phyloP scores from a whole-genome alignment of 37 sponge, comb jelly and placozoan genomes.

The Theonella swinhoei region DNA sequence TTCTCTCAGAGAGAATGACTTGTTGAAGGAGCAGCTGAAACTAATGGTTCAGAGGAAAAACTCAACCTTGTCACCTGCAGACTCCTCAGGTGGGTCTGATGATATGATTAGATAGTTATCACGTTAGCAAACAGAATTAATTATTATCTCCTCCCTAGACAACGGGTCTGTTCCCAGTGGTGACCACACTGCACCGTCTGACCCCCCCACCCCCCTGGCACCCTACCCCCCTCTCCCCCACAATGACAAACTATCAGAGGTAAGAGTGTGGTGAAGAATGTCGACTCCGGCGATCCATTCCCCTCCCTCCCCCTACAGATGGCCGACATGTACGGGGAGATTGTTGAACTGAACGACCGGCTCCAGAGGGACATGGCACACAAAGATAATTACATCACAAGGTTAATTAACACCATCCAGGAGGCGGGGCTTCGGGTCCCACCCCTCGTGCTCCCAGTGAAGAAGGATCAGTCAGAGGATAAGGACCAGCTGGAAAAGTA shows the following conservation, averaged over 20 bases:
- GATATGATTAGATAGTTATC: no score
- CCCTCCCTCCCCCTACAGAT: constrained; percentile 56
- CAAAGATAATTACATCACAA: constrained; percentile 56
- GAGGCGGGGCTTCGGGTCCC: constrained; percentile 18
- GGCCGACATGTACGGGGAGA: constrained; percentile 97
- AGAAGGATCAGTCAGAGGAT: no score
- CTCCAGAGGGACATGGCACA: constrained; percentile 66
- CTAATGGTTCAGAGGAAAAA: constrained; percentile 81
- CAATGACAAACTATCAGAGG: not conserved
- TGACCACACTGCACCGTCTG: not conserved
- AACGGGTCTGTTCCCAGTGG: not conserved
- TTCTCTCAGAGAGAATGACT: constrained; percentile 82
- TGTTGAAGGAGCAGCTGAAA: constrained; percentile 91
- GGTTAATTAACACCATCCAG: constrained; percentile 18
- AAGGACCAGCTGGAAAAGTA: no score
- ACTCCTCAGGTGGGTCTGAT: no score
- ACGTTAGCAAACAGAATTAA: not conserved
- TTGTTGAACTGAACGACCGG: constrained; percentile 91
- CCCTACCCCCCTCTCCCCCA: not conserved
- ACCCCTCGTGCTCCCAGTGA: not conserved
- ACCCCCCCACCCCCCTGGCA: not conserved
- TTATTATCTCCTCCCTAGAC: no score
- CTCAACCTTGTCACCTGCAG: not conserved
- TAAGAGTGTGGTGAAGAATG: not conserved
- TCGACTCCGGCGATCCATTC: no score